Conservation (phyloP, 2,888 invertebrate species). For the Mimachlamys varia region DNA sequence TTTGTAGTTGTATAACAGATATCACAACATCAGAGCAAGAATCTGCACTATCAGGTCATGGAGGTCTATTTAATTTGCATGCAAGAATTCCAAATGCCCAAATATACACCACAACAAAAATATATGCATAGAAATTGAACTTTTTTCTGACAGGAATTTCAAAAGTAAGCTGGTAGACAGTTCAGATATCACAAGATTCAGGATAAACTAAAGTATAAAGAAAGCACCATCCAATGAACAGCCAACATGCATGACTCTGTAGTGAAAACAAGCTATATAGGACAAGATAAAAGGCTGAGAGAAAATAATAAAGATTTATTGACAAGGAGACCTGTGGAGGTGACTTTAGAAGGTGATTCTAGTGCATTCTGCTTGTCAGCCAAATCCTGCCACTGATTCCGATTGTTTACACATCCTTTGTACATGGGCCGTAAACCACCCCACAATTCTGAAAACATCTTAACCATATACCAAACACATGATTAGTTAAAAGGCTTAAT, state of each 20-base stretch:
- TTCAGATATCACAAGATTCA: background rate
- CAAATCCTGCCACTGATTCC: constrained; percentile 70
- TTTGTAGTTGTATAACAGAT: no score
- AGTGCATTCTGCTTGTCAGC: constrained; percentile 52
- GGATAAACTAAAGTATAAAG: background rate
- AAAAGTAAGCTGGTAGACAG: background rate
- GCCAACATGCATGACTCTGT: background rate
- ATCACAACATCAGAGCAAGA: no score
- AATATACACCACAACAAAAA: background rate
- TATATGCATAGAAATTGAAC: background rate
- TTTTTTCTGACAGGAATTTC: background rate
- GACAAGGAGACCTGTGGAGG: constrained; percentile 20
- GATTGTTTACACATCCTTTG: constrained; percentile 72
- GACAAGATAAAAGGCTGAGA: background rate
- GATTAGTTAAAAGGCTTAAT: background rate
- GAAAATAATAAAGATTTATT: constrained; percentile 25
- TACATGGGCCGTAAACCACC: constrained; percentile 67
- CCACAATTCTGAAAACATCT: constrained; percentile 82
- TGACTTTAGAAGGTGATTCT: constrained; percentile 30
- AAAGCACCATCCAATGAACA: background rate
- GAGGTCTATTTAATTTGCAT: background rate
- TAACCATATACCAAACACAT: constrained; percentile 38
- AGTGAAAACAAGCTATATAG: background rate
- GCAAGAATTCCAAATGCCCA: background rate
- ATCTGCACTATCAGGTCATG: no score